Evolutionary conservation across 2,888 invertebrate species (phyloP).

Genomic region (Ochropacha duplaris): DNA sequence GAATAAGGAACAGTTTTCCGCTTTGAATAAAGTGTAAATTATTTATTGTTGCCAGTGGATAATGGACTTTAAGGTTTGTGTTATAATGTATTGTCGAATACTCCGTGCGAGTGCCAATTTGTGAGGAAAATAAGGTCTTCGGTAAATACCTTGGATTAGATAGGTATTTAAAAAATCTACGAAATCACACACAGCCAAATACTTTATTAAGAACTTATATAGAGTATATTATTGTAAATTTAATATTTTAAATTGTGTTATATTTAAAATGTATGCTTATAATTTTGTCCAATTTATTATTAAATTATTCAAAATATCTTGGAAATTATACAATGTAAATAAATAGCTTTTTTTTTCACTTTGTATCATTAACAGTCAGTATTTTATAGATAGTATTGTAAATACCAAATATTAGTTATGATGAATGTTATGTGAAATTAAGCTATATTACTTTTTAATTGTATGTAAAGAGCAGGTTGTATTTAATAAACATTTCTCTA

Average conservation of each 20-base stretch:
- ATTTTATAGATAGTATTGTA: constrained; percentile 1
- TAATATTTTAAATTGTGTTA: neutral
- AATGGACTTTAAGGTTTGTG: neutral
- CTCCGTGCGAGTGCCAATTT: neutral
- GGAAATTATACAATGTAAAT: neutral
- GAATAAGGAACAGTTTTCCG: constrained; percentile 61
- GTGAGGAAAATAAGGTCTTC: neutral
- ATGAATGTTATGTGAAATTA: neutral
- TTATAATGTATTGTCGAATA: neutral
- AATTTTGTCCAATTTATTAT: neutral
- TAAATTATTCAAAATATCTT: neutral
- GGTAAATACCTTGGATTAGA: too few relatives aligned
- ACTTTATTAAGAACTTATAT: neutral
- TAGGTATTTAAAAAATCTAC: neutral
- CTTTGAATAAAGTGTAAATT: constrained; percentile 58
- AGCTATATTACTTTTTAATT: neutral
- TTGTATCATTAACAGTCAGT: neutral
- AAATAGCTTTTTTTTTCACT: neutral
- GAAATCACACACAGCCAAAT: neutral
- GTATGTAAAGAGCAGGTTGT: neutral
- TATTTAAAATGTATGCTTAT: neutral
- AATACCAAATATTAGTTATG: constrained; percentile 4
- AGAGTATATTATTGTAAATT: neutral
- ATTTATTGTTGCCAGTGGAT: neutral
- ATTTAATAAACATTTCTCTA: neutral